These are phyloP conservation scores for Rhagonycha fulva DNA, from an alignment of 2,888 invertebrate genomes.

Conservation along the genomic window DNA sequence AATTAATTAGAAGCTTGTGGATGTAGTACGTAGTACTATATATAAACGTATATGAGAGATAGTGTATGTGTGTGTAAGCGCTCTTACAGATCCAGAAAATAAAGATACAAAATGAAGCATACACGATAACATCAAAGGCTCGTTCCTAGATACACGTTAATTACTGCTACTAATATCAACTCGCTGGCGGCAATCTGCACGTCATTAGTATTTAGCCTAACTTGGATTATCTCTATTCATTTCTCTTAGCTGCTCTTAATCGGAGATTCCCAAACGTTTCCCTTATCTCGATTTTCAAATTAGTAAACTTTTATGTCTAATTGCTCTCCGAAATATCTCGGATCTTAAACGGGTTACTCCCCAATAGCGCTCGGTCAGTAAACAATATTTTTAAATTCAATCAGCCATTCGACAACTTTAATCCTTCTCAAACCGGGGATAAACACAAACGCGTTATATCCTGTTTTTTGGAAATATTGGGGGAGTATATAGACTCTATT, in stretches of 20 bases:
- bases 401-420: neutral
- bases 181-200: constrained; percentile 47
- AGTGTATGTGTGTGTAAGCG: constrained; percentile 1
- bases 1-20: neutral
- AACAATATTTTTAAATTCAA: neutral
- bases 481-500: neutral
- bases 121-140: constrained; percentile 33
- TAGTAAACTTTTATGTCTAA: neutral
- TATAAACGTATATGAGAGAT: no score
- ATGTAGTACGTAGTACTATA: neutral
- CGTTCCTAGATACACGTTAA: constrained; percentile 43
- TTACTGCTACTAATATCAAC: constrained; percentile 46
- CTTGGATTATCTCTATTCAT: constrained; percentile 38
- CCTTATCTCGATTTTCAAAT: neutral
- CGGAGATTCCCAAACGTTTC: neutral
- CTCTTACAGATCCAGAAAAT: neutral
- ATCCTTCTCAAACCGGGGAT: neutral
- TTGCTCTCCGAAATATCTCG: neutral
- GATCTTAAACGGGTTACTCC: neutral
- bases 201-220: constrained; percentile 46
- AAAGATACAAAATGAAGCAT: constrained; percentile 23
- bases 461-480: neutral
- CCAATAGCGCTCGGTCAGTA: neutral
- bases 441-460: neutral
- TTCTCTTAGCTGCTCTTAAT: constrained; percentile 4